phyloP scores from a whole-genome alignment of 2,113 vertebrate genomes.

The Mustela lutreola region DNA sequence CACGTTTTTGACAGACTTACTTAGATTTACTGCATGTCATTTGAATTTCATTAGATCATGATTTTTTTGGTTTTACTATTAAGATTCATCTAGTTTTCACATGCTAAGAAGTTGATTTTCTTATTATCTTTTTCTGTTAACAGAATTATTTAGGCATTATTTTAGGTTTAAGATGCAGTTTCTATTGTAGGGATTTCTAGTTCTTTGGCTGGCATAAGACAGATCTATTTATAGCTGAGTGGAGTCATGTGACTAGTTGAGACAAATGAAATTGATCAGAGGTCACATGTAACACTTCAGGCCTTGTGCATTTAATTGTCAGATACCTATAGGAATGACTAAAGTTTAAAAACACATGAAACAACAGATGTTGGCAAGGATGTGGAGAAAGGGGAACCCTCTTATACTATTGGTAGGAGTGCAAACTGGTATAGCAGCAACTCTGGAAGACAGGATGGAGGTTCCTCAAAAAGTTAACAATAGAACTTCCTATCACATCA shows the following conservation, averaged over 20 bases:
- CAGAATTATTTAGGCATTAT: background rate
- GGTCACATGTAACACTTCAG: background rate
- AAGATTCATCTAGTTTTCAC: background rate
- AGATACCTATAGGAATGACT: background rate
- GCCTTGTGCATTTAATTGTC: background rate
- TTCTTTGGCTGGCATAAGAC: background rate
- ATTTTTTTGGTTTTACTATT: constrained; percentile 42
- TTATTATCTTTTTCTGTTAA: background rate
- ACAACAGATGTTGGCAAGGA: background rate
- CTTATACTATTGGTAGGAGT: background rate
- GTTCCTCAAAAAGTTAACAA: background rate
- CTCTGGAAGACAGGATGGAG: background rate
- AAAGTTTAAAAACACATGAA: background rate
- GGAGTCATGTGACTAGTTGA: background rate
- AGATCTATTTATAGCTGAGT: background rate
- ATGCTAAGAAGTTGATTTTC: constrained; percentile 10
- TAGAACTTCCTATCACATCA: background rate
- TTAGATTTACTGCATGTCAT: constrained; percentile 41
- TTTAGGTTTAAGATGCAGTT: background rate
- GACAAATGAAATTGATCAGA: background rate
- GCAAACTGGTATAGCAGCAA: background rate
- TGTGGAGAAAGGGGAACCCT: background rate
- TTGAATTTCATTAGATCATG: constrained; percentile 41
- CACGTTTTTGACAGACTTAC: background rate
- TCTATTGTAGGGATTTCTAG: background rate